A percentile compares a stretch with the other conserved stretches of the same genome.
These are phyloP conservation scores for Orchesella flavescens DNA, from an alignment of 2,888 invertebrate species.

Conservation along the genomic window DNA sequence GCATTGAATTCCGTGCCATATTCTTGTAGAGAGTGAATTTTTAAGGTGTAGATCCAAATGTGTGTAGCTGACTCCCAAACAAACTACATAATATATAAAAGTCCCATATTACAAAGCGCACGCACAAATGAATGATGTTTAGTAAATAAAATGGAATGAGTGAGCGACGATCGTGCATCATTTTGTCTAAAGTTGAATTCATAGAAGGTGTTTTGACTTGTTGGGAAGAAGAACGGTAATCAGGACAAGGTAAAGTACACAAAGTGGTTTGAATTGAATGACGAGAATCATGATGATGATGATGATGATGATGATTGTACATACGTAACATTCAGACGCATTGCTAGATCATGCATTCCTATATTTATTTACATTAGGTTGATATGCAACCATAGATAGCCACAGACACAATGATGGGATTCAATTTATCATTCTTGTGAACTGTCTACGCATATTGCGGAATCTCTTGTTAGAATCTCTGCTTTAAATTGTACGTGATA, in stretches of 20 bases:
- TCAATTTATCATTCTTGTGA: not conserved
- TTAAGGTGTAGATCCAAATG: too few species aligned
- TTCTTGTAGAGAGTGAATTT: not conserved
- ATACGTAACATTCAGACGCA: constrained; percentile 1
- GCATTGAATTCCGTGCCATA: not conserved
- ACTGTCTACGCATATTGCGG: not conserved
- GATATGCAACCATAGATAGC: not conserved
- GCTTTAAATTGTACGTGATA: too few species aligned
- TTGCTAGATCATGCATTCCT: not conserved
- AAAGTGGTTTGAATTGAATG: constrained; percentile 52
- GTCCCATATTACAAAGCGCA: too few species aligned
- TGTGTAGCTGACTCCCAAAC: too few species aligned
- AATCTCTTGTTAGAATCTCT: not conserved
- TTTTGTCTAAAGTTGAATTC: not conserved
- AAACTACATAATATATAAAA: too few species aligned
- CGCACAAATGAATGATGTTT: too few species aligned
- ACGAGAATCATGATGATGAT: constrained; percentile 16
- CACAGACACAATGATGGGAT: not conserved
- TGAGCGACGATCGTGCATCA: not conserved
- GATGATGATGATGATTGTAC: constrained; percentile 30
- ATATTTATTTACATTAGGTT: not conserved
- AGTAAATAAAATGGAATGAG: too few species aligned
- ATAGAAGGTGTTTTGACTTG: constrained; percentile 43
- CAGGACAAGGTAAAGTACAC: constrained; percentile 69
- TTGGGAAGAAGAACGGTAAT: constrained; percentile 67